phyloP scores from a whole-genome alignment of 2,797 vertebrate genomes.

The Prunella strophiata region DNA sequence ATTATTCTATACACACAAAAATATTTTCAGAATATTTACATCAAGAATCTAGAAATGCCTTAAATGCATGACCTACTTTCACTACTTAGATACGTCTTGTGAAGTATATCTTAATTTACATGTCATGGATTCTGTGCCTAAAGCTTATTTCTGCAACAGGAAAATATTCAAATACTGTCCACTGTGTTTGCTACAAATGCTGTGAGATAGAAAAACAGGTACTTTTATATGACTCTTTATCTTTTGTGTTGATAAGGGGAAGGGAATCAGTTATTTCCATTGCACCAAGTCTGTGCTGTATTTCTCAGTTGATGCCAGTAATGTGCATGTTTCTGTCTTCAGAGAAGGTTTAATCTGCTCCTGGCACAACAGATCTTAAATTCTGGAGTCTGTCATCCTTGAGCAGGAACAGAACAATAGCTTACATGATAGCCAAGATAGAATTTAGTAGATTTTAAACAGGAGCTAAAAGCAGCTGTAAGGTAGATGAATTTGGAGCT shows the following conservation, averaged over 20 bases:
- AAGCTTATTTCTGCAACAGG: constrained; percentile 10
- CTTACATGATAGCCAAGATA: not conserved
- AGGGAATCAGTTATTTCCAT: not conserved
- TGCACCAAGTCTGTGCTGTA: not conserved
- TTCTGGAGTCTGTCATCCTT: not conserved
- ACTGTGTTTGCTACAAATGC: not conserved
- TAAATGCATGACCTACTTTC: constrained; percentile 48
- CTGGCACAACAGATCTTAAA: not conserved
- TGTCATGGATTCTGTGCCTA: constrained; percentile 1
- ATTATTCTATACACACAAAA: not conserved
- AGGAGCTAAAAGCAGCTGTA: not conserved
- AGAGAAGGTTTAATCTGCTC: not conserved
- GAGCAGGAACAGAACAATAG: not conserved
- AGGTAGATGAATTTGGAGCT: not conserved
- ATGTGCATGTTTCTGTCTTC: not conserved
- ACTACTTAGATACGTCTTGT: not conserved
- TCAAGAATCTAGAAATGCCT: constrained; percentile 17
- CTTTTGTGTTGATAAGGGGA: not conserved
- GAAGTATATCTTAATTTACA: constrained; percentile 45
- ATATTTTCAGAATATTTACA: constrained; percentile 42
- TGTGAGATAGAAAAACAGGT: not conserved
- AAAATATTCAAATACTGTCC: not conserved
- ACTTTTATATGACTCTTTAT: not conserved
- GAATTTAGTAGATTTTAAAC: not conserved
- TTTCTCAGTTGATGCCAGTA: not conserved